These are phyloP conservation scores for Loxodonta africana DNA, from an alignment of 2,113 vertebrate genomes.

Conservation along the genomic window DNA sequence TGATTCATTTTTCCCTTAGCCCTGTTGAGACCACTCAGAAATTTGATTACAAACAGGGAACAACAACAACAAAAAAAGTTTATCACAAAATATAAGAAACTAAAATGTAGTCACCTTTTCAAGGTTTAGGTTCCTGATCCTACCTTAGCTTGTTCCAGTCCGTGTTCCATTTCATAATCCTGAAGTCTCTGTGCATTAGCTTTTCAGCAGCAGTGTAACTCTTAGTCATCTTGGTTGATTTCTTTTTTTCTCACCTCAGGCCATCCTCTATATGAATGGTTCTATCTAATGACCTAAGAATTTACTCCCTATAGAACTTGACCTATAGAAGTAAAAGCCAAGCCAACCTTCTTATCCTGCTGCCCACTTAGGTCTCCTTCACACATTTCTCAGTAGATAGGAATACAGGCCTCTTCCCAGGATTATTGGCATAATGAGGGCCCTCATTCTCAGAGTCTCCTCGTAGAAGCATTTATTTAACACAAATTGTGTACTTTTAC, in stretches of 20 bases:
- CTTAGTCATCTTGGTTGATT: neutral
- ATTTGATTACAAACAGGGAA: neutral
- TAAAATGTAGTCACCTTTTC: neutral
- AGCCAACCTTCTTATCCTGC: neutral
- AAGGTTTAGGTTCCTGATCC: neutral
- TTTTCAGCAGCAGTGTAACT: neutral
- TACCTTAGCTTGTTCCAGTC: neutral
- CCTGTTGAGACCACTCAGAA: constrained; percentile 6
- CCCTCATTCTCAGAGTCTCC: neutral
- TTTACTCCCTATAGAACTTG: neutral
- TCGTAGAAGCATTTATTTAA: neutral
- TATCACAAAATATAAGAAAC: neutral
- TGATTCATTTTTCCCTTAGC: neutral
- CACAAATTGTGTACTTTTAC: neutral
- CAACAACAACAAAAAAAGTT: neutral
- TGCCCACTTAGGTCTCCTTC: neutral
- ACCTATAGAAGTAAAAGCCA: neutral
- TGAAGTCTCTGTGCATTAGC: neutral
- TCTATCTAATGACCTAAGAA: neutral
- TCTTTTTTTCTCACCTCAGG: neutral
- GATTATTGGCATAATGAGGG: neutral
- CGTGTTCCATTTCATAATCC: neutral
- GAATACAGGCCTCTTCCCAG: neutral
- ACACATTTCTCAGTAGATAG: neutral
- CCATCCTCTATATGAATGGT: neutral